These are phyloP conservation scores for Enteromius afrohamiltoni DNA, from an alignment of 2,797 vertebrate genomes.

Conservation along the genomic window DNA sequence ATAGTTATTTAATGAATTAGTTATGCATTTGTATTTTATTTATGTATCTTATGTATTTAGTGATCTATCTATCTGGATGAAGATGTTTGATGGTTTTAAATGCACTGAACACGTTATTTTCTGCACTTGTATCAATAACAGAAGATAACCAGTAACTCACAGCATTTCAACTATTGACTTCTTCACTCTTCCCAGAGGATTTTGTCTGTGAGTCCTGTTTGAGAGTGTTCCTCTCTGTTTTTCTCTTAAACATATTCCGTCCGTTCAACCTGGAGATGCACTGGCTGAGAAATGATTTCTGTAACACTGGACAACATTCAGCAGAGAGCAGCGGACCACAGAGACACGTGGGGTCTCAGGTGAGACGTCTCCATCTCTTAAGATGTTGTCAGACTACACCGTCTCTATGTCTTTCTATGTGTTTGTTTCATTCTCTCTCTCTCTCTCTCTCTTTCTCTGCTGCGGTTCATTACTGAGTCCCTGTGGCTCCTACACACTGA, in stretches of 20 bases:
- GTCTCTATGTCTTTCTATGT: neutral
- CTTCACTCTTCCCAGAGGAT: neutral
- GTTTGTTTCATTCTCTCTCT: constrained; percentile 2
- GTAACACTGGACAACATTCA: constrained; percentile 3
- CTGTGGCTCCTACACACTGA: constrained; percentile 35
- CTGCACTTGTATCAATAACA: neutral
- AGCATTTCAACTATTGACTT: neutral
- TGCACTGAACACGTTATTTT: neutral
- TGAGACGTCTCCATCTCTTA: neutral
- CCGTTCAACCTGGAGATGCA: neutral
- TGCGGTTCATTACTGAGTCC: constrained; percentile 31
- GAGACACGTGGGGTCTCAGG: neutral
- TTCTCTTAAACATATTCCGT: neutral
- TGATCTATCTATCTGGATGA: neutral
- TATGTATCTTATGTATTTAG: too few relatives aligned
- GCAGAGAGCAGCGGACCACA: neutral
- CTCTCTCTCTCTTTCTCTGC: neutral
- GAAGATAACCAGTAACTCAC: neutral
- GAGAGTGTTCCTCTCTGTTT: neutral
- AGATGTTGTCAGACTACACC: neutral
- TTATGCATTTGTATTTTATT: too few relatives aligned
- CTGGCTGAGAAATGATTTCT: neutral
- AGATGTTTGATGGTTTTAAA: neutral
- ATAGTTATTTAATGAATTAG: too few relatives aligned
- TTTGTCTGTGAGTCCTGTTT: neutral